Conservation (phyloP, 2,888 invertebrate genomes). For the Sinohyriopsis cumingii region DNA sequence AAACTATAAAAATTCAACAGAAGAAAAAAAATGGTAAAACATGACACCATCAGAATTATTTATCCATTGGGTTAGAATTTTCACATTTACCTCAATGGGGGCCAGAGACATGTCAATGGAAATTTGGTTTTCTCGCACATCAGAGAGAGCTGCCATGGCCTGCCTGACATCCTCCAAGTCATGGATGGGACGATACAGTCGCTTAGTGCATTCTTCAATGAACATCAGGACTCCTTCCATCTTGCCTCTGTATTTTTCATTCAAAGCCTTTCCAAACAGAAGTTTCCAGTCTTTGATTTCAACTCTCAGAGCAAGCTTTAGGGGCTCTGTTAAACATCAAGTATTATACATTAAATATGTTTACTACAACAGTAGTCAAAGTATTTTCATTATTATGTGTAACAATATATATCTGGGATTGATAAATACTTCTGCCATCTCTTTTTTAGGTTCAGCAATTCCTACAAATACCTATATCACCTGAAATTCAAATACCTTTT, state of each 20-base stretch:
- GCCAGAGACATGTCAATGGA: constrained; percentile 82
- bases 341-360: too few relatives aligned
- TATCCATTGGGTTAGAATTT: too few relatives aligned
- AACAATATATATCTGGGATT: too few relatives aligned
- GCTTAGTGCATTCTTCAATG: constrained; percentile 83
- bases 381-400: too few relatives aligned
- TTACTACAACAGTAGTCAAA: too few relatives aligned
- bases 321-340: constrained; percentile 54
- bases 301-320: constrained; percentile 76
- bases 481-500: neutral
- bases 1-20: neutral
- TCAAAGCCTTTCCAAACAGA: constrained; percentile 81
- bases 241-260: constrained; percentile 81
- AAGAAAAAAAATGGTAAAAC: neutral
- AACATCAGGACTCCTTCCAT: constrained; percentile 83
- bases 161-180: constrained; percentile 79
- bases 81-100: constrained; percentile 77
- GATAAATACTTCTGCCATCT: too few relatives aligned
- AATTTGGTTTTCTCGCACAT: constrained; percentile 80
- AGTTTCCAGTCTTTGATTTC: constrained; percentile 88
- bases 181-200: constrained; percentile 78
- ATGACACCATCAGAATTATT: neutral
- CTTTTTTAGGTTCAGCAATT: neutral
- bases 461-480: neutral
- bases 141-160: constrained; percentile 85